Conservation (phyloP, 2,888 invertebrate genomes). For the Galeruca laticollis region DNA sequence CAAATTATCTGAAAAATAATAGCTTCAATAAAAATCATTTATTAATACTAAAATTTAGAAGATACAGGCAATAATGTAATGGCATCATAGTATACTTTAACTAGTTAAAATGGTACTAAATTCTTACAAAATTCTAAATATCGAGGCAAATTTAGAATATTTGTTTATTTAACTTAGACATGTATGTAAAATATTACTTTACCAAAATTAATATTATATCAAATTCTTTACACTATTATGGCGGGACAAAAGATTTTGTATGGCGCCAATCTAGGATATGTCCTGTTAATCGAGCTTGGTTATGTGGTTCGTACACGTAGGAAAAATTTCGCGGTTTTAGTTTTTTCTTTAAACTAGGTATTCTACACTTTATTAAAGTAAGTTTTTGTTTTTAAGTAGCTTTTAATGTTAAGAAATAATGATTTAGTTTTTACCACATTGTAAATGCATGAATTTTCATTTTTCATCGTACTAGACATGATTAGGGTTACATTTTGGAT, state of each 20-base stretch:
- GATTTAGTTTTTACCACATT: constrained; percentile 2
- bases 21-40: background rate
- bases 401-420: background rate
- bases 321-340: constrained; percentile 44
- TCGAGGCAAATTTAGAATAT: background rate
- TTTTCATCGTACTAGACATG: background rate
- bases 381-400: background rate
- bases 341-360: constrained; percentile 12
- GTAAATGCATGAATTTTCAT: background rate
- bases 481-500: background rate
- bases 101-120: constrained; percentile 11
- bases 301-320: constrained; percentile 55
- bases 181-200: background rate
- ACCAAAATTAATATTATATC: constrained; percentile 12
- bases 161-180: background rate
- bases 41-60: background rate
- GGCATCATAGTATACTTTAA: background rate
- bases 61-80: background rate
- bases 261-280: constrained; percentile 51
- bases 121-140: background rate
- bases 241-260: constrained; percentile 52
- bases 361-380: constrained; percentile 14
- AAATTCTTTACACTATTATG: constrained; percentile 46
- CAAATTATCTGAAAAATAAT: background rate
- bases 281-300: constrained; percentile 54